Evolutionary conservation across 2,888 invertebrate species (phyloP), one percentile per base, ranked within the genome.

Genomic region (Meloe dianella): DNA sequence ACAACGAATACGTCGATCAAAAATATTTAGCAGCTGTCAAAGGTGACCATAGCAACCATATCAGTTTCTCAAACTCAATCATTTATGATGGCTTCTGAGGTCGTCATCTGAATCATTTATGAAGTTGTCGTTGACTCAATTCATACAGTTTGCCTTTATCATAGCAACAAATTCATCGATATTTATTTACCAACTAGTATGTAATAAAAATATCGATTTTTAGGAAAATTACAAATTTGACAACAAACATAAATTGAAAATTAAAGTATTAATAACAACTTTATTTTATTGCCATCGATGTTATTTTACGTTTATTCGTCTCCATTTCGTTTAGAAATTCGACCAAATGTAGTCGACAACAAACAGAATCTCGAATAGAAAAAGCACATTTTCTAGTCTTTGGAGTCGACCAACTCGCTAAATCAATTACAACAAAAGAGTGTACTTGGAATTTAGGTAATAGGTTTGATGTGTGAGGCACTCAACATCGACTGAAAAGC

Each of bases 381-480:
- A 10, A 29, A 59, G 59, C 32, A 29, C 59, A 30, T 59, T 59
- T 59, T 59, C 59, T 32, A 59, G 59, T 59, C 59, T 59, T 30
- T 22, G 22, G 59, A n/a, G 24, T 30, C n/a, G 59, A 30, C 32
- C 51, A 35, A 8, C 20, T 59, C 22, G 32, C 12, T 59, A 59
- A 59, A 59, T 30, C 59, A 59, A 59, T 59, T 59, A 59, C 35
- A 24, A 59, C 59, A 30, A 59, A 35, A 38, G 38, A 32, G 59
- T 59, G 59, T 59, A 59, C 38, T 29, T 29, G 59, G 59, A 59
- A 59, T 59, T 30, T 59, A 59, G 59, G 35, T 59, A 59, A 59
- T 59, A 59, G 59, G n/a, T 59, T 59, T 59, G 59, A 59, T 59
- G 59, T 22, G 59, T 22, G 58, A 12, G 12, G 51, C 51, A 51